Evolutionary conservation across 2,797 vertebrate species (phyloP).

Genomic region (Hippocampus kuda): DNA sequence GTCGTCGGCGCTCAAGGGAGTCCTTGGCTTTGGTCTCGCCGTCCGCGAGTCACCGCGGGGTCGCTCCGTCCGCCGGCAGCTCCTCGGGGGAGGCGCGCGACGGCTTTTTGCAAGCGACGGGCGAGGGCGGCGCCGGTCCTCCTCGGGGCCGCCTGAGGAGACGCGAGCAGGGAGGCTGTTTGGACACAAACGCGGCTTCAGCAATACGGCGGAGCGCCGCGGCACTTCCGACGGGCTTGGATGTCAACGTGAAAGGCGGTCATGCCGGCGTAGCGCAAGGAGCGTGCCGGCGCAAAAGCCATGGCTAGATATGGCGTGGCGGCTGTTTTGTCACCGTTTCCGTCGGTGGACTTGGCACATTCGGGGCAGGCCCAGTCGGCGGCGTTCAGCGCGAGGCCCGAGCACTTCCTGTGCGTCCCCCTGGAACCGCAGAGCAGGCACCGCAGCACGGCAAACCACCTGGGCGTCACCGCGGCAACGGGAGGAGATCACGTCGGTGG

Average conservation of each 20-base stretch:
- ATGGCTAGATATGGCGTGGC: no score
- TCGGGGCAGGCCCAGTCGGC: conserved; percentile 82
- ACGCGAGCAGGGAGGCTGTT: conserved; percentile 39
- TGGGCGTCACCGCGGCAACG: conserved; percentile 34
- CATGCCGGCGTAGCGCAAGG: no score
- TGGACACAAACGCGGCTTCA: background rate
- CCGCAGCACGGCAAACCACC: conserved; percentile 81
- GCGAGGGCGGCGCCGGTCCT: conserved; percentile 41
- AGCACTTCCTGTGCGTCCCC: conserved; percentile 87
- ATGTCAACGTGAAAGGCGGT: no score
- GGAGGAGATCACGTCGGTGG: background rate
- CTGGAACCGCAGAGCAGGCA: conserved; percentile 85
- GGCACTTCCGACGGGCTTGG: no score
- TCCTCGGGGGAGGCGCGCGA: no score
- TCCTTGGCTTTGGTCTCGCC: no score
- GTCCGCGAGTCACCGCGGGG: no score
- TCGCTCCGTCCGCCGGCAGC: no score
- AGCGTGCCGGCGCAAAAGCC: background rate
- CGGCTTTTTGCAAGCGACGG: conserved; percentile 53
- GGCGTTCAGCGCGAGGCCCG: conserved; percentile 64
- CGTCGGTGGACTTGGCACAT: conserved; percentile 71
- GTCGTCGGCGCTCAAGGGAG: no score
- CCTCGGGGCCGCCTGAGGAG: conserved; percentile 46
- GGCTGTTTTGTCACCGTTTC: conserved; percentile 48
- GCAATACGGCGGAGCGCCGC: background rate